phyloP scores from a whole-genome alignment of 2,797 vertebrate genomes.

The Sebastes oblongus region DNA sequence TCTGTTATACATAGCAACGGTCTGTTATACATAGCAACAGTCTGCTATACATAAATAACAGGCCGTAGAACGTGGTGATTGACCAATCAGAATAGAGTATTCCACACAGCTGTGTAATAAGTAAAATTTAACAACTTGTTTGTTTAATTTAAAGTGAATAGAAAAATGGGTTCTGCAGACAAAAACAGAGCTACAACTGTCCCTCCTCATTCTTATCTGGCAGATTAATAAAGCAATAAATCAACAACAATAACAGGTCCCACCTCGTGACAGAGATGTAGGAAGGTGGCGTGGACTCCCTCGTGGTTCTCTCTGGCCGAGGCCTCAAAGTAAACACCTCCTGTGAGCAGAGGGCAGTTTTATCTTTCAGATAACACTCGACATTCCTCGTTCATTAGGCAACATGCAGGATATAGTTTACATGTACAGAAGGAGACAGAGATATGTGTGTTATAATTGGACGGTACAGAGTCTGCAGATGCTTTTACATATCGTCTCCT shows the following conservation, averaged over 20 bases:
- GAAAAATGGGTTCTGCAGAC: neutral
- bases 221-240: neutral
- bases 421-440: neutral
- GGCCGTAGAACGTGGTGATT: too few relatives aligned
- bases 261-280: slow-evolving; percentile 90
- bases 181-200: neutral
- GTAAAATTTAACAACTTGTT: too few relatives aligned
- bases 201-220: too few relatives aligned
- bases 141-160: neutral
- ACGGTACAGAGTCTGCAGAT: neutral
- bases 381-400: slow-evolving; percentile 43
- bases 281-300: slow-evolving; percentile 88
- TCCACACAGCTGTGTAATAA: too few relatives aligned
- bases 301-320: slow-evolving; percentile 92
- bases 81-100: too few relatives aligned
- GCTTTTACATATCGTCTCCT: neutral
- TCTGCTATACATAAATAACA: too few relatives aligned
- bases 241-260: neutral
- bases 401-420: slow-evolving; percentile 1
- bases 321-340: slow-evolving; percentile 87
- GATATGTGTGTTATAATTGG: neutral
- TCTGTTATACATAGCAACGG: too few relatives aligned
- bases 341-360: slow-evolving; percentile 47
- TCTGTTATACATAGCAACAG: too few relatives aligned
- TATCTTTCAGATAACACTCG: slow-evolving; percentile 39